Conservation (phyloP, 2,797 vertebrate genomes). For the Helostoma temminkii region DNA sequence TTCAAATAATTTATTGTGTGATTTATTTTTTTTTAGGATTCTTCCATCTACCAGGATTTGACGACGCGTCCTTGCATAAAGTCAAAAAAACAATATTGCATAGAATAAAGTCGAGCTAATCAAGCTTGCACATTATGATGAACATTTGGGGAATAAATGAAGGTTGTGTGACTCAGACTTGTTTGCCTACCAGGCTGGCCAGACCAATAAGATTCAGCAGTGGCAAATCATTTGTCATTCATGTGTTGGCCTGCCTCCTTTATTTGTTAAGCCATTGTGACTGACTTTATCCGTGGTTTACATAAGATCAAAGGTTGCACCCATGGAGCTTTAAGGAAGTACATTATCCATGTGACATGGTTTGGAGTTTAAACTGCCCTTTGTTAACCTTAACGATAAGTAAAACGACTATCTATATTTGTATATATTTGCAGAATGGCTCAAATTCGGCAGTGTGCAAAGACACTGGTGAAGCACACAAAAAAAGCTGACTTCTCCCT, state of each 20-base stretch:
- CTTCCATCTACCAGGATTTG: no score
- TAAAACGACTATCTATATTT: neutral
- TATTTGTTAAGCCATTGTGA: neutral
- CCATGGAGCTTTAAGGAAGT: constrained; percentile 6
- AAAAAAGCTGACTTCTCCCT: neutral
- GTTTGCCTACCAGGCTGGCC: neutral
- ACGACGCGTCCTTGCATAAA: neutral
- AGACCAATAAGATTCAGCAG: neutral
- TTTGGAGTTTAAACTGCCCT: neutral
- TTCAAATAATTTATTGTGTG: neutral
- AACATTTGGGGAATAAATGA: neutral
- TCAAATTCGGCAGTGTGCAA: neutral
- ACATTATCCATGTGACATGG: neutral
- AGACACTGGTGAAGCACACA: neutral
- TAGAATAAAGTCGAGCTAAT: neutral
- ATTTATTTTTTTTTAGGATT: neutral
- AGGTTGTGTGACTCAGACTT: neutral
- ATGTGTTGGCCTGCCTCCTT: neutral
- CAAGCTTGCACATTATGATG: neutral
- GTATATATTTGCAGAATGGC: neutral
- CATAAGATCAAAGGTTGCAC: constrained; percentile 4
- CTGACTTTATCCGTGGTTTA: neutral
- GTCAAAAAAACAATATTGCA: neutral
- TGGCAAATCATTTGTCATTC: neutral
- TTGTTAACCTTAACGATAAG: neutral